Base-by-base conservation (phyloP, 2,888 invertebrate species). In the Pristionchus exspectatus region DNA sequence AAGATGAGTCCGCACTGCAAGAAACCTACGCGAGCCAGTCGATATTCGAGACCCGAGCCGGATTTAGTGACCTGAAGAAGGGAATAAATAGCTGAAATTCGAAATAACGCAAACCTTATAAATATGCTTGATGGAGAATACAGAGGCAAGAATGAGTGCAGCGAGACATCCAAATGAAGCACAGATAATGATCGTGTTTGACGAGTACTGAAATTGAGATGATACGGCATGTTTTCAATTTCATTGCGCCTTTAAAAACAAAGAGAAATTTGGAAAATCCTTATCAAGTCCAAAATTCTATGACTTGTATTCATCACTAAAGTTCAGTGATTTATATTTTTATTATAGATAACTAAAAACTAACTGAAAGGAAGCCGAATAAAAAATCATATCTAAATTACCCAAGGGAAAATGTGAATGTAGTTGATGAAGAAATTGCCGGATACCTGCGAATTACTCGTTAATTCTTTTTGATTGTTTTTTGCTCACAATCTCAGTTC, bases 341-440 rank as follows among this genome's bases (percentile, higher is more conserved):
- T n/a, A n/a, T n/a, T n/a, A n/a, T n/a, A n/a, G n/a, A n/a, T n/a
- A 38, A 38, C 38, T 38, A 38, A 38, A 2, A 38, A 38, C 38
- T 38, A 2, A 50, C 44, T 50, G 44, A 50, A 50, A 50, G 9
- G 69, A 14, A 77, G 21, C 44, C 12, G 77, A 3, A 14, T 4
- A 14, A 83, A 56, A 59, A 21, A 84, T 30, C 10, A 50, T 10
- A 30, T 38, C 38, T 27, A 30, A 30, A 84, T 85, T 59, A 85
- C 84, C 84, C 56, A 85, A 14, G 56, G 59, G 59, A 85, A 59
- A n/a, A 85, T 85, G 59, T 85, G 56, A 9, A 33, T 21, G 84
- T 85, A 59, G 84, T 85, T 85, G 59, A 85, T 56, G 59, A 85
- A 85, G 84, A 85, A 85, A 24, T 33, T 59, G 84, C 84, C 59